Base-by-base conservation (phyloP, 2,888 invertebrate genomes). In the Aleiodes leptofemur region DNA sequence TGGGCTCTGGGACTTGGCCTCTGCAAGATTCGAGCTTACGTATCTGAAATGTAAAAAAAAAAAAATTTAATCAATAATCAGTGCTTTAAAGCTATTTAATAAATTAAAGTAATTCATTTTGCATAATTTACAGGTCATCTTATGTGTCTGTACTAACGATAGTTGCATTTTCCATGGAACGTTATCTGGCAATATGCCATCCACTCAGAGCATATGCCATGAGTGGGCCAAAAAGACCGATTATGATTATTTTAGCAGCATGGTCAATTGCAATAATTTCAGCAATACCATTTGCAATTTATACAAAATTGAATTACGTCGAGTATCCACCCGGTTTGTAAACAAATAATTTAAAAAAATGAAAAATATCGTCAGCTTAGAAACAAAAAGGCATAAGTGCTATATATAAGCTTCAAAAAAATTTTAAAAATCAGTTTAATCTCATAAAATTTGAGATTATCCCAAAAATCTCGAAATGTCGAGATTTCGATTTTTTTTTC, bases 81-180 rank as follows among this genome's bases (percentile, higher is more conserved):
- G 8, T 43, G 3, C 11, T 8, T 9, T 3, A 3, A 43, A 9
- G 8, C 7, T 43, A 43, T 43, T 43, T 6, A 43, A 9, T 43
- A 43, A 11, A 43, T 9, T 43, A 3, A 9, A 9, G 7, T 11
- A 43, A 43, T 43, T 43, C 3, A 43, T 43, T 16, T 13, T 7
- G 1, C 9, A 23, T 16, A 4, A 43, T 16, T 23, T 34, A 0
- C 90, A 96, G 96, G 89, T 96, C 96, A 0, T 95, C 96, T 0
- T 97, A 97, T 90, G 96, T 96, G 0, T 97, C 97, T 0, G 96
- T 97, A 68, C 90, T 97, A 85, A 97, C 97, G 31, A 97, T 97
- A 82, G 96, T 97, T 59, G 96, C 96, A 3, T 97, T 97, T 90
- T 97, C 97, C 0, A 93, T 95, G 90, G 97, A 97, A 90, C 92